Evolutionary conservation across 2,888 invertebrate species (phyloP), one percentile per base, ranked within the genome.

Genomic region (Apotomis betuletana): DNA sequence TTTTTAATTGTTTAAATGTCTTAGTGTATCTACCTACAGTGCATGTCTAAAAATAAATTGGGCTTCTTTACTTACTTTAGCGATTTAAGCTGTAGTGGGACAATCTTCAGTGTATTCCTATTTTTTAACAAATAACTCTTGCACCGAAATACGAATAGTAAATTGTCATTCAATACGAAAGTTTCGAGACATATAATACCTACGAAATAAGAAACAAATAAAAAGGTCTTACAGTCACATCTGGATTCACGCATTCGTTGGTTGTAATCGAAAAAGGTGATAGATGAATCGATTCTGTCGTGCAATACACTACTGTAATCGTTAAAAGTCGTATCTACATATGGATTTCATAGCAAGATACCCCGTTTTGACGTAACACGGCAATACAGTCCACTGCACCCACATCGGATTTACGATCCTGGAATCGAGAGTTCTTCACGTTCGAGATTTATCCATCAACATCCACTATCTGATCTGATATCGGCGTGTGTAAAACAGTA

Each of bases 231-330:
- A 62, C 6, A 49, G 49, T 58, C 61, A 41, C 51, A n/a, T 60
- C 52, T 54, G 13, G 55, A 44, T 52, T 46, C 70, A 70, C 67
- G 61, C 70, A 67, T 70, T 61, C 61, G 60, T 60, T 49, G 64
- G 49, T 52, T 70, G 46, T 70, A 67, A 70, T 67, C 49, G 60
- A 70, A 67, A 64, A 65, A 41, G 61, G 41, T 70, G 60, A 70
- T 55, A 70, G 60, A 70, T 67, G 65, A 55, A 54, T 12, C 36
- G 13, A 36, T 54, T 44, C 60, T 13, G 49, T 49, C 55, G 70
- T 38, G 54, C 36, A n/a, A n/a, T n/a, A 27, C 27, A 27, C 27
- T 27, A 27, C 27, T 27, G 27, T 27, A 27, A 2, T 27, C 27
- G 27, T 27, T 27, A 27, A 27, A 27, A 27, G 27, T 27, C 27